phyloP scores from a whole-genome alignment of 2,797 vertebrate species.

The Helarctos malayanus region DNA sequence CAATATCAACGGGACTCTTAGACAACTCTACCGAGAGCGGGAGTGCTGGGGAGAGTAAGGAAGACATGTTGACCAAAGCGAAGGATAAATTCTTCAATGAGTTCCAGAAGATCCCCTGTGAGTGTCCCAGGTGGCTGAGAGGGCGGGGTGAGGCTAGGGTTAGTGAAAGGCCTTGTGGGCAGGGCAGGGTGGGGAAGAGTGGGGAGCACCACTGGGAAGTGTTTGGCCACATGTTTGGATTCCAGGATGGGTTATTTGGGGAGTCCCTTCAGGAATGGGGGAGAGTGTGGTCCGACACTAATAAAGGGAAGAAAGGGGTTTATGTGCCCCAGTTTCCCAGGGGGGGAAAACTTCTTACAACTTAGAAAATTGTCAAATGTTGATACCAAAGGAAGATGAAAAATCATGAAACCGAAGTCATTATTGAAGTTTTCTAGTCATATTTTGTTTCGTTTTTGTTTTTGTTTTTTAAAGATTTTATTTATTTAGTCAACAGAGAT shows the following conservation, averaged over 20 bases:
- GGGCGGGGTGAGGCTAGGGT: neutral
- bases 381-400: neutral
- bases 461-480: too few relatives aligned
- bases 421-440: neutral
- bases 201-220: rapidly evolving
- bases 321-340: too few relatives aligned
- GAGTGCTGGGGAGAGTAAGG: slow-evolving; percentile 91
- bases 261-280: neutral
- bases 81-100: slow-evolving; percentile 97
- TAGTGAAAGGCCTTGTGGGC: neutral
- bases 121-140: slow-evolving; percentile 86
- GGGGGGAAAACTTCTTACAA: neutral
- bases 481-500: too few relatives aligned
- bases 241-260: neutral
- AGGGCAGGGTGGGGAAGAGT: neutral
- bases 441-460: neutral
- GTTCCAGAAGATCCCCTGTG: slow-evolving; percentile 97
- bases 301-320: neutral
- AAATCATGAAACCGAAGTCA: neutral
- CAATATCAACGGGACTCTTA: rapidly evolving
- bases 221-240: neutral
- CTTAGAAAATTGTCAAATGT: neutral
- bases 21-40: slow-evolving; percentile 93
- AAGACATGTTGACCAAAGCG: slow-evolving; percentile 94
- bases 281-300: too few relatives aligned